A percentile compares a stretch with the other conserved stretches of the same genome.
Conservation (phyloP, 2,113 vertebrate species). For the Bos indicus region DNA sequence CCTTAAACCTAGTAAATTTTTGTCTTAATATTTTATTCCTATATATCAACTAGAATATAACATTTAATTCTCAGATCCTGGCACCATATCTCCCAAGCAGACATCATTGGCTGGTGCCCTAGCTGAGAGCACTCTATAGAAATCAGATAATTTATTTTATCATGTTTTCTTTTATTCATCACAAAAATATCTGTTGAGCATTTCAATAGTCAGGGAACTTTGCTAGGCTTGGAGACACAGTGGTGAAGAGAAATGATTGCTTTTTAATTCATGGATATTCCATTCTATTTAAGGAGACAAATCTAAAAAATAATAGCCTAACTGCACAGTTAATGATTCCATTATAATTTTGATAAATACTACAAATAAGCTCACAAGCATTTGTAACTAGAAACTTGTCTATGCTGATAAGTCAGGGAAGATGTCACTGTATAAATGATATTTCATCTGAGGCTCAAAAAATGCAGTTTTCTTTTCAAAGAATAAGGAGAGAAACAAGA, state of each 20-base stretch:
- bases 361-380: background rate
- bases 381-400: background rate
- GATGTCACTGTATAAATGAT: background rate
- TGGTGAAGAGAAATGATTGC: background rate
- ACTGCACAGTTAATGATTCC: background rate
- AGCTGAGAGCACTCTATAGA: background rate
- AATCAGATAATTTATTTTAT: background rate
- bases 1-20: background rate
- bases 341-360: background rate
- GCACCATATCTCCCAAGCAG: background rate
- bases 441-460: background rate
- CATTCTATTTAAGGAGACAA: background rate
- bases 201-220: background rate
- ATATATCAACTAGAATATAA: background rate
- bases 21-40: background rate
- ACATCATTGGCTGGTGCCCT: background rate
- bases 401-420: background rate
- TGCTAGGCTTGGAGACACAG: background rate
- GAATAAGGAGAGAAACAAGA: background rate
- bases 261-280: background rate
- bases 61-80: background rate
- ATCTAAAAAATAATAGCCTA: background rate
- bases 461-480: background rate
- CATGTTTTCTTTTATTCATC: background rate
- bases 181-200: background rate